Percentiles rank a stretch among this genome's conserved stretches.
phyloP scores from a whole-genome alignment of 2,888 invertebrate species.

The Drosophila greeni region DNA sequence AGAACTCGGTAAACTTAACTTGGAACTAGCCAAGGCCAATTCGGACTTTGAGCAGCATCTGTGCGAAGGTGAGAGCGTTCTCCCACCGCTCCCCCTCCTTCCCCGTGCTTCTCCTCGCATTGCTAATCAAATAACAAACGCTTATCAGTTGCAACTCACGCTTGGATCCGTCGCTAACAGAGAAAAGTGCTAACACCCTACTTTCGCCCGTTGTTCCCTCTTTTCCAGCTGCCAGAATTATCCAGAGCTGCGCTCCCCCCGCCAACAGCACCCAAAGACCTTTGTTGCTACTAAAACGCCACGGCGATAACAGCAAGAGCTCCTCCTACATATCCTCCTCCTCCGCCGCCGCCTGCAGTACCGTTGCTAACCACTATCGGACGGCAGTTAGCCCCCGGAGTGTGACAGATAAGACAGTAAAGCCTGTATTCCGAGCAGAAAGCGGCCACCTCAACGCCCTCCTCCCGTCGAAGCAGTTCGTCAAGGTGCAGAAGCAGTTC shows the following conservation, averaged over 20 bases:
- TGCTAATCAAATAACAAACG: constrained; percentile 38
- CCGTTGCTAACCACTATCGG: constrained; percentile 37
- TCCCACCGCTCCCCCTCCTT: background rate
- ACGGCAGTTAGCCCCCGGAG: constrained; percentile 46
- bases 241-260: constrained; percentile 37
- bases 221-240: constrained; percentile 57
- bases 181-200: constrained; percentile 12
- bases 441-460: constrained; percentile 69
- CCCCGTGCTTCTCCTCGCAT: background rate
- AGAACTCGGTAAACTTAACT: constrained; percentile 72
- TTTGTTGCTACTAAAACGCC: constrained; percentile 48
- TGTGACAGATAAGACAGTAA: constrained; percentile 22
- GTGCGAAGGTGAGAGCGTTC: constrained; percentile 71
- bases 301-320: constrained; percentile 33
- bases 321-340: constrained; percentile 44
- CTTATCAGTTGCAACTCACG: constrained; percentile 42
- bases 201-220: constrained; percentile 18
- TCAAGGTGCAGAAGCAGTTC: constrained; percentile 76
- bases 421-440: constrained; percentile 55
- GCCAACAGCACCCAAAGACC: constrained; percentile 32
- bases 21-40: constrained; percentile 71
- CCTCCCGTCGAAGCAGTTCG: constrained; percentile 73
- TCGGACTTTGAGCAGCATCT: constrained; percentile 75
- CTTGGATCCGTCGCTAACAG: constrained; percentile 25
- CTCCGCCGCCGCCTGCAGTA: constrained; percentile 11